Evolutionary conservation across 2,797 vertebrate species (phyloP).

Genomic region (Champsocephalus esox): DNA sequence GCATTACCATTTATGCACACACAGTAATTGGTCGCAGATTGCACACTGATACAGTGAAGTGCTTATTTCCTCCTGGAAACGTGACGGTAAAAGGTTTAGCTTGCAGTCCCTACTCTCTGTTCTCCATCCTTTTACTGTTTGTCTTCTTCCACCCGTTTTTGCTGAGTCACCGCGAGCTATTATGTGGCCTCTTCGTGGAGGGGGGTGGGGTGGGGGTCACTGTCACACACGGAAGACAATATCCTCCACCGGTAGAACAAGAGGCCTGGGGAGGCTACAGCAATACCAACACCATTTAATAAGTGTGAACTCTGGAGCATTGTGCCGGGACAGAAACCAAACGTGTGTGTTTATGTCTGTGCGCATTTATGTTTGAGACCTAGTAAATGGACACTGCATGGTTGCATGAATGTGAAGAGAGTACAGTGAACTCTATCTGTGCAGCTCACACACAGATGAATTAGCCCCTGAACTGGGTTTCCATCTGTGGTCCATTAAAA

Average conservation of each 20-base stretch:
- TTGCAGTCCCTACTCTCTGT: slow-evolving; percentile 15
- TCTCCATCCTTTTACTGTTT: neutral
- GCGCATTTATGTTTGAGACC: slow-evolving; percentile 31
- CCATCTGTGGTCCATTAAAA: slow-evolving; percentile 67
- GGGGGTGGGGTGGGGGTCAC: neutral
- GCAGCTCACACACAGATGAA: slow-evolving; percentile 46
- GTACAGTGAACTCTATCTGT: slow-evolving; percentile 48
- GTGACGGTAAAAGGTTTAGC: slow-evolving; percentile 55
- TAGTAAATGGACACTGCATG: slow-evolving; percentile 39
- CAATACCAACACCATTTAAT: slow-evolving; percentile 80
- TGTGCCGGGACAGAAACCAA: slow-evolving; percentile 45
- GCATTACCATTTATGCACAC: slow-evolving; percentile 70
- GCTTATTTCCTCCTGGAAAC: slow-evolving; percentile 67
- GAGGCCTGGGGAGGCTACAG: slow-evolving; percentile 66
- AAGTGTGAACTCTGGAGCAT: slow-evolving; percentile 76
- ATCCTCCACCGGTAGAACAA: slow-evolving; percentile 63
- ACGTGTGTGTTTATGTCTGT: slow-evolving; percentile 37
- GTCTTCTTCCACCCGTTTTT: slow-evolving; percentile 37
- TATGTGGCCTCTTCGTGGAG: slow-evolving; percentile 65
- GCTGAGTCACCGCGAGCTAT: slow-evolving; percentile 77
- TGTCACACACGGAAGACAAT: slow-evolving; percentile 37
- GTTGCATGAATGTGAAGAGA: slow-evolving; percentile 34
- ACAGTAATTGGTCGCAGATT: slow-evolving; percentile 70
- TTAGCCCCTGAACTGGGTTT: slow-evolving; percentile 61
- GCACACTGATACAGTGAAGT: slow-evolving; percentile 64